Evolutionary conservation across 2,797 vertebrate genomes (phyloP), one percentile per base, ranked within the genome.

Genomic region (Squalus acanthias): DNA sequence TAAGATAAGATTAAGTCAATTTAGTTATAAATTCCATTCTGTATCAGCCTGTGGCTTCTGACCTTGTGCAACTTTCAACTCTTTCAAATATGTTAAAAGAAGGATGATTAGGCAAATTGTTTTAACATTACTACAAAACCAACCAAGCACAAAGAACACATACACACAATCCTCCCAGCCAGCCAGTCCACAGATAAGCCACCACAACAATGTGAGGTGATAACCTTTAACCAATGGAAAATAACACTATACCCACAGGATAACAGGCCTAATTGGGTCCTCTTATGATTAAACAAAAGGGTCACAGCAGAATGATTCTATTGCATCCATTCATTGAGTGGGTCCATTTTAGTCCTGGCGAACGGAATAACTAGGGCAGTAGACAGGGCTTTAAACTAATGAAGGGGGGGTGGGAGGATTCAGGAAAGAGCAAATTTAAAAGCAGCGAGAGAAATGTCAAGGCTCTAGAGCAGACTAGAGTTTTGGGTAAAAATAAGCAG

Each of bases 21-120:
- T 70, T 70, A 95, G 22, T 13, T 50, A 12, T 94, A 69, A 67
- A 46, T 0, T 26, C 92, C 82, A 85, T 46, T 85, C 50, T 72
- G 65, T 50, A 72, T 70, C 65, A 94, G n/a, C 15, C 67, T 39
- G 22, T 22, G 67, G 92, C 20, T 70, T 39, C 63, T 70, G 93
- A 72, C 65, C 65, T 95, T 95, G 65, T 70, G 46, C 22, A 95
- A 95, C 39, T 24, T 50, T 46, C 93, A 95, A 50, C 65, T 26
- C 65, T 95, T 46, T 72, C 65, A 72, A 95, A 65, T 69, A 46
- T 26, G 67, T 95, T 50, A 72, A 50, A 95, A 13, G 20, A 95
- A 50, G 39, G 92, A 46, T 70, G 92, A 94, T 69, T 69, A 70
- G n/a, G 46, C 46, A 53, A 95, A 72, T 95, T 95, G n/a, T 95